phyloP scores from a whole-genome alignment of 2,113 vertebrate genomes.

The Rissa tridactyla region DNA sequence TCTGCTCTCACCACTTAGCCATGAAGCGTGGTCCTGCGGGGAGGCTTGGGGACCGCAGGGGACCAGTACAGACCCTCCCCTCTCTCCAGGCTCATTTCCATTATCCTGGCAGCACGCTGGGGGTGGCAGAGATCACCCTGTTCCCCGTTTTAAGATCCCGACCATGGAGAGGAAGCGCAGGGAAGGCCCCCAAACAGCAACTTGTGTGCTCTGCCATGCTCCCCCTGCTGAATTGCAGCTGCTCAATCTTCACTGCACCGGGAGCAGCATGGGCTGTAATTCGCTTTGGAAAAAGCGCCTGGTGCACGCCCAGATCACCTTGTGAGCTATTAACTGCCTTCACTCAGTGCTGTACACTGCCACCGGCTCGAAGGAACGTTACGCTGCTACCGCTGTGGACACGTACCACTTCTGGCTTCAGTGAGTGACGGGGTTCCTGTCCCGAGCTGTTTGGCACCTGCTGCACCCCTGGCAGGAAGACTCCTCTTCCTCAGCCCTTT shows the following conservation, averaged over 20 bases:
- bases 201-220: fast-evolving
- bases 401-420: fast-evolving
- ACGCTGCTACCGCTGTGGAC: fast-evolving
- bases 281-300: background rate
- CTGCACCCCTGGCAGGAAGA: background rate
- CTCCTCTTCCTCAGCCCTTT: background rate
- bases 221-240: background rate
- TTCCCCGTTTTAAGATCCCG: background rate
- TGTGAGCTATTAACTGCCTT: background rate
- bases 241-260: background rate
- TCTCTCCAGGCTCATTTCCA: fast-evolving
- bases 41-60: background rate
- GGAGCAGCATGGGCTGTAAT: background rate
- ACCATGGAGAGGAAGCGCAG: fast-evolving
- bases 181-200: background rate
- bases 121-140: background rate
- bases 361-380: fast-evolving
- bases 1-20: fast-evolving
- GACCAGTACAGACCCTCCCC: background rate
- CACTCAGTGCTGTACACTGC: background rate
- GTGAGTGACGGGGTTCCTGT: fast-evolving
- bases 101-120: background rate
- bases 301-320: background rate
- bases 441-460: background rate
- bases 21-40: fast-evolving